Percentiles rank a stretch among this genome's conserved stretches.
Conservation (phyloP, 2,113 vertebrate species). For the Elgaria multicarinata region DNA sequence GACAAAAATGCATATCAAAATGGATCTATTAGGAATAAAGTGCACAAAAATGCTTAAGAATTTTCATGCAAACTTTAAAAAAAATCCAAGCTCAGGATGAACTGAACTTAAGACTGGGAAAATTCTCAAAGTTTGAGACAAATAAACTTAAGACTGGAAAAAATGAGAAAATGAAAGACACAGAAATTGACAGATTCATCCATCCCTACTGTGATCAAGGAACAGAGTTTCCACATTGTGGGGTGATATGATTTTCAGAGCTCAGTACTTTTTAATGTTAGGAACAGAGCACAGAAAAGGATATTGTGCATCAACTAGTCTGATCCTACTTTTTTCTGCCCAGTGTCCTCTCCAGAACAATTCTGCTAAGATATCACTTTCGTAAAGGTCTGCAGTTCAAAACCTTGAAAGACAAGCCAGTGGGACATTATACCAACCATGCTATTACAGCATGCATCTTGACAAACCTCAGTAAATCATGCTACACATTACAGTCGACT, state of each 20-base stretch:
- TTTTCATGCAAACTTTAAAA: no score
- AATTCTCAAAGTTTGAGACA: neutral
- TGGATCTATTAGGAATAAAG: no score
- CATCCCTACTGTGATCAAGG: neutral
- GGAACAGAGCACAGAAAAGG: constrained; percentile 44
- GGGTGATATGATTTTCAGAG: neutral
- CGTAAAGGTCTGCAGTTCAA: constrained; percentile 38
- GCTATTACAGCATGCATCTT: constrained; percentile 67
- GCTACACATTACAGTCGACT: constrained; percentile 69
- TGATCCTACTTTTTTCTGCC: constrained; percentile 59
- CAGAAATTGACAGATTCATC: no score
- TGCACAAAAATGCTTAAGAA: no score
- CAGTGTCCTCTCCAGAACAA: constrained; percentile 56
- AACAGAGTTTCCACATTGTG: neutral
- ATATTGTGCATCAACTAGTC: constrained; percentile 44
- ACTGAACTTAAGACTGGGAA: no score
- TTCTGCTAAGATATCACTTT: constrained; percentile 57
- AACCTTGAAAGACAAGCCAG: constrained; percentile 62
- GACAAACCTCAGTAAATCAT: constrained; percentile 75
- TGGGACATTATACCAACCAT: constrained; percentile 62
- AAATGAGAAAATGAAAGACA: no score
- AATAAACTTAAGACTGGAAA: neutral
- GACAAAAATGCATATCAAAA: no score
- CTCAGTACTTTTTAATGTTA: constrained; percentile 52
- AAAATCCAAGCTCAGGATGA: no score